These are phyloP conservation scores for Yasuhikotakia modesta DNA, from an alignment of 2,797 vertebrate genomes.

Conservation along the genomic window DNA sequence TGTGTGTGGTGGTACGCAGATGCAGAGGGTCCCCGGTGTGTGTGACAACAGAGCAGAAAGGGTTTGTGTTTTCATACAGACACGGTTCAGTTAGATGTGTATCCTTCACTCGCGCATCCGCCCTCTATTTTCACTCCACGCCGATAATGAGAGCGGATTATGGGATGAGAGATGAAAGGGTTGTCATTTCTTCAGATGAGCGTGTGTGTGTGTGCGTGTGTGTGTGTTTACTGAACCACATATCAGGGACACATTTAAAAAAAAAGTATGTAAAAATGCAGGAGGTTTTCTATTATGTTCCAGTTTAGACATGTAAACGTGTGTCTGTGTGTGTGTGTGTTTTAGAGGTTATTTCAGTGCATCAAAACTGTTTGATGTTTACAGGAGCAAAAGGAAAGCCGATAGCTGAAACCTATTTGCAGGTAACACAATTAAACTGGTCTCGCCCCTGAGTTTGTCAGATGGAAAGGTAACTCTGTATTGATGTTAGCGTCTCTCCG, in stretches of 20 bases:
- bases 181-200: constrained; percentile 11
- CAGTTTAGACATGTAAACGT: no score
- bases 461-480: constrained; percentile 3
- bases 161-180: constrained; percentile 45
- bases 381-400: constrained; percentile 21
- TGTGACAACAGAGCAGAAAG: constrained; percentile 8
- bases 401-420: constrained; percentile 36
- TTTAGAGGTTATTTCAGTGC: constrained; percentile 27
- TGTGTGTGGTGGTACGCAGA: constrained; percentile 13
- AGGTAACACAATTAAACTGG: constrained; percentile 31
- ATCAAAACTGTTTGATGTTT: constrained; percentile 28
- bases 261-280: no score
- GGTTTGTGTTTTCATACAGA: constrained; percentile 18
- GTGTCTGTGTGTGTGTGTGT: constrained; percentile 4
- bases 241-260: no score
- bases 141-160: constrained; percentile 52
- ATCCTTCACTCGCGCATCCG: constrained; percentile 32
- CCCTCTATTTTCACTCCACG: constrained; percentile 28
- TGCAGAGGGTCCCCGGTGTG: constrained; percentile 17
- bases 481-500: constrained; percentile 18
- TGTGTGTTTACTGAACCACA: no score
- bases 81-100: constrained; percentile 29
- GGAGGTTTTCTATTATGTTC: no score
- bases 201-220: background rate
- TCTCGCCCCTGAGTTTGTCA: background rate